phyloP scores from a whole-genome alignment of 2,888 invertebrate genomes.

The Drosophila helvetica region DNA sequence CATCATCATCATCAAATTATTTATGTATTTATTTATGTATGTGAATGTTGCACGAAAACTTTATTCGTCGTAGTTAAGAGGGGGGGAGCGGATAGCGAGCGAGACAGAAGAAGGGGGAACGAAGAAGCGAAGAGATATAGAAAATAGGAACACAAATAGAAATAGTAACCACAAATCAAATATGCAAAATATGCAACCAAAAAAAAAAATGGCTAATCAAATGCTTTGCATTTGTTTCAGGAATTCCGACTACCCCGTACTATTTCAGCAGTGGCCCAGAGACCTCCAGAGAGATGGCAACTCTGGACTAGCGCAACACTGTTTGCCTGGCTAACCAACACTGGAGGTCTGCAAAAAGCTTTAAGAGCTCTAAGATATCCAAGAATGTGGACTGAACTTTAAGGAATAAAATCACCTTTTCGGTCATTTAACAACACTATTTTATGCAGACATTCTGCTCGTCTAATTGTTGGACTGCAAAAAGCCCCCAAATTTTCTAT shows the following conservation, averaged over 20 bases:
- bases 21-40: background rate
- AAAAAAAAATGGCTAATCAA: conserved; percentile 4
- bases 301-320: too few relatives aligned
- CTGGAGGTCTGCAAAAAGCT: background rate
- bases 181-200: conserved; percentile 33
- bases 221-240: background rate
- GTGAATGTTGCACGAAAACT: conserved; percentile 1
- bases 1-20: conserved; percentile 17
- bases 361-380: too few relatives aligned
- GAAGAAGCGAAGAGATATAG: background rate
- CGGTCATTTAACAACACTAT: too few relatives aligned
- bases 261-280: too few relatives aligned
- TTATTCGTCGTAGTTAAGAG: background rate
- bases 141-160: conserved; percentile 5
- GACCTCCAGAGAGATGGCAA: too few relatives aligned
- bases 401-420: too few relatives aligned
- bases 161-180: conserved; percentile 31
- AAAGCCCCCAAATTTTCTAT: too few relatives aligned
- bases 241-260: background rate
- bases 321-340: background rate
- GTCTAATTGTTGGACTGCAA: too few relatives aligned
- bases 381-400: too few relatives aligned
- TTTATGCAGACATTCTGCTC: too few relatives aligned
- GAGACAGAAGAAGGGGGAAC: background rate
- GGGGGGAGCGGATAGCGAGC: background rate